Evolutionary conservation across 1,140 invertebrate genomes (phyloP).

Genomic region (Pogonognathellus flavescens): DNA sequence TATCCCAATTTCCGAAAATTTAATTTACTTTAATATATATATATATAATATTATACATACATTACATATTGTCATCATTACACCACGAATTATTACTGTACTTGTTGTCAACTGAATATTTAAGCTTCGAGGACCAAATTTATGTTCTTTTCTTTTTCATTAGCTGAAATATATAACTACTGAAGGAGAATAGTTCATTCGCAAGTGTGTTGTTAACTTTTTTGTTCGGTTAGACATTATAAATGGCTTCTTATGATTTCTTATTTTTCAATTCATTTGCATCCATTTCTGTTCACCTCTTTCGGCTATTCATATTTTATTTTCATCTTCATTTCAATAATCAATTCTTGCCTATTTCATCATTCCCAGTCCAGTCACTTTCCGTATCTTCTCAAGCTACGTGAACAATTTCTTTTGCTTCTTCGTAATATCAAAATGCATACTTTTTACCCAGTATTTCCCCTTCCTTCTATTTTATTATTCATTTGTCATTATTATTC

Average conservation of each 20-base stretch:
- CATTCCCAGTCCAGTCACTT: too few species aligned
- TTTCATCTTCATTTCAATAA: background rate
- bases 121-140: conserved; percentile 52
- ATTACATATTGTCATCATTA: background rate
- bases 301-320: background rate
- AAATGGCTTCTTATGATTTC: conserved; percentile 38
- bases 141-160: conserved; percentile 52
- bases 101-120: conserved; percentile 42
- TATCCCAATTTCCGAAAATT: conserved; percentile 24
- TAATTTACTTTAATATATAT: conserved; percentile 34
- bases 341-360: background rate
- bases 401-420: background rate
- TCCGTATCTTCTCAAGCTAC: background rate
- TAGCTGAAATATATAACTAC: conserved; percentile 36
- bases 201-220: conserved; percentile 52
- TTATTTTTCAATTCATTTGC: background rate
- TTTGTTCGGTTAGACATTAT: conserved; percentile 49
- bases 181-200: conserved; percentile 29
- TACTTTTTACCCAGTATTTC: background rate
- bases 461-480: too few species aligned
- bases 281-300: conserved; percentile 3
- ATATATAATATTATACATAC: background rate
- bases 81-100: conserved; percentile 33
- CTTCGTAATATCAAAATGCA: background rate
- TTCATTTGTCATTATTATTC: too few species aligned